Evolutionary conservation across 2,113 vertebrate genomes (phyloP), one percentile per base, ranked within the genome.

Genomic region (Numenius arquata): DNA sequence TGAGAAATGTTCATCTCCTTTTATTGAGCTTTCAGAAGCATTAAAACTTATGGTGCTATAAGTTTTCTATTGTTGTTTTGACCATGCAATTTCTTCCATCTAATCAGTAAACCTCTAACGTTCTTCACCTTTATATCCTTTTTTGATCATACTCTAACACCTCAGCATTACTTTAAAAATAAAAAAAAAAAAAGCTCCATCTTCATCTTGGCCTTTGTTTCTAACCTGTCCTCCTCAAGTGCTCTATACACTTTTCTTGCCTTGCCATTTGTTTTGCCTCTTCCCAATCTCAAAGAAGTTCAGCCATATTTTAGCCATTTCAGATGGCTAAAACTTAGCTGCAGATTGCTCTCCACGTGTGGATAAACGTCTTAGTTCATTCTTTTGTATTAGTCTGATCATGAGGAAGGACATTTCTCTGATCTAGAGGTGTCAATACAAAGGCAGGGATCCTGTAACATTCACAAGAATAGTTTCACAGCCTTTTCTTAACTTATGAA

Each of bases 11-110:
- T 58, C 20, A 23, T 6, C 30, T 91, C 8, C 6, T 82, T 89
- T 95, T 89, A 95, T n/a, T 92, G 43, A 78, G 26, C 65, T 90
- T 95, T 68, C 70, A 93, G 59, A 84, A 95, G 58, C 86, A 63
- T 94, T 91, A 95, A 95, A 91, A 61, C 47, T 96, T 96, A 94
- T 56, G 16, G 48, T 53, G 68, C 68, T 95, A 23, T 90, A 93
- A 88, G 38, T 5, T 93, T 93, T 91, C 38, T 77, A 20, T 72
- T 59, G 5, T 52, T 75, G 52, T 47, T 85, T 84, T 89, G 65
- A 63, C 61, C 58, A 27, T 36, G 47, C 59, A 89, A 75, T 94
- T 90, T 92, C 43, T 91, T 63, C 47, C 21, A 55, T 45, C 56
- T 91, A 92, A 95, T 91, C 62, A 41, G 34, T 79, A 94, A 75